Percentiles rank a stretch among this genome's conserved stretches.
Conservation (phyloP, 2,113 vertebrate species). For the Crocuta crocuta region DNA sequence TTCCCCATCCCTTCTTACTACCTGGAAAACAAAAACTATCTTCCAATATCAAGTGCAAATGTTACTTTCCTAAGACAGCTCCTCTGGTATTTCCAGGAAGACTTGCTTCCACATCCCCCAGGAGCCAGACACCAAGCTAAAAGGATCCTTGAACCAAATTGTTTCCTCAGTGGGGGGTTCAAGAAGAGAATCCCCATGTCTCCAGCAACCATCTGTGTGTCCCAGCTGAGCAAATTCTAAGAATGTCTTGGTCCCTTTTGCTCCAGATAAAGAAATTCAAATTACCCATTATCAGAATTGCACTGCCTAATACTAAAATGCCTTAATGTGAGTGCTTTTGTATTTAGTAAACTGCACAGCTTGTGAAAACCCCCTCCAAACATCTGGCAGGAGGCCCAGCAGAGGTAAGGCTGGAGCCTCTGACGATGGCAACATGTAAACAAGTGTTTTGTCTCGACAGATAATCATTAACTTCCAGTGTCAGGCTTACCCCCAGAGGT, state of each 20-base stretch:
- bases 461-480: constrained; percentile 91
- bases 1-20: neutral
- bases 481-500: constrained; percentile 89
- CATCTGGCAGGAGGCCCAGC: constrained; percentile 92
- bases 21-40: neutral
- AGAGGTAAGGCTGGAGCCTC: constrained; percentile 91
- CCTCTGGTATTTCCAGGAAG: neutral
- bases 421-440: constrained; percentile 92
- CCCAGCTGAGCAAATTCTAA: constrained; percentile 81
- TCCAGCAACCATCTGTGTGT: constrained; percentile 65
- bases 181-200: constrained; percentile 24
- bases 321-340: constrained; percentile 90
- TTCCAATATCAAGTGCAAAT: neutral
- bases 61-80: neutral
- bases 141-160: constrained; percentile 33
- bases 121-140: constrained; percentile 8
- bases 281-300: constrained; percentile 88
- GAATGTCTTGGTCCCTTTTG: constrained; percentile 83
- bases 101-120: neutral
- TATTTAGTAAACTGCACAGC: constrained; percentile 92
- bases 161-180: neutral
- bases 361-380: constrained; percentile 91
- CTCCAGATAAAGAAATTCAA: constrained; percentile 87
- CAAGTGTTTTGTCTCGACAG: constrained; percentile 92
- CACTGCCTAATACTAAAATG: constrained; percentile 88